These are phyloP conservation scores for Parasteatoda lunata DNA, from an alignment of 2,888 invertebrate genomes.

Conservation along the genomic window DNA sequence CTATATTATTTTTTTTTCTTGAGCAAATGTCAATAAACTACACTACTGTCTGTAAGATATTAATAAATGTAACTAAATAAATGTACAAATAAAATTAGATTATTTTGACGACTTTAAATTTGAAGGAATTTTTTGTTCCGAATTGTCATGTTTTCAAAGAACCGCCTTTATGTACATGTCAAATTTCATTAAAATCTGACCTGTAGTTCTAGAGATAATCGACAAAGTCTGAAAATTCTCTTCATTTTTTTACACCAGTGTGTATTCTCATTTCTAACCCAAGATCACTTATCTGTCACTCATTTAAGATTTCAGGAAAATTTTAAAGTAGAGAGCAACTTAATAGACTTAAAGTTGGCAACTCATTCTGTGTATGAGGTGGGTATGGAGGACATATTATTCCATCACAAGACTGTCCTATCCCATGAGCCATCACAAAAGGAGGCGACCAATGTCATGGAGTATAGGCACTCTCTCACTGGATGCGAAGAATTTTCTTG, in stretches of 20 bases:
- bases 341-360: constrained; percentile 24
- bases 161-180: too few relatives aligned
- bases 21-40: too few relatives aligned
- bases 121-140: too few relatives aligned
- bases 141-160: too few relatives aligned
- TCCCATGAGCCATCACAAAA: constrained; percentile 20
- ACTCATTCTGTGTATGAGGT: constrained; percentile 25
- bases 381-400: background rate
- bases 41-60: too few relatives aligned
- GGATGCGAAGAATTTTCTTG: constrained; percentile 7
- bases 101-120: too few relatives aligned
- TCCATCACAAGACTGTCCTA: constrained; percentile 32
- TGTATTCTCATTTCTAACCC: background rate
- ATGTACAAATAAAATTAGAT: too few relatives aligned
- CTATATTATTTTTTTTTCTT: too few relatives aligned
- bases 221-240: background rate
- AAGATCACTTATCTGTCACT: background rate
- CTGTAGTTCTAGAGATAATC: background rate
- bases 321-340: constrained; percentile 39
- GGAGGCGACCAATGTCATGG: constrained; percentile 17
- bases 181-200: background rate
- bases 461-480: constrained; percentile 1
- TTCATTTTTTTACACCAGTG: too few relatives aligned
- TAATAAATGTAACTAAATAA: too few relatives aligned
- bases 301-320: constrained; percentile 42